Base-by-base conservation (phyloP, 2,113 vertebrate species). In the Pristiophorus japonicus region DNA sequence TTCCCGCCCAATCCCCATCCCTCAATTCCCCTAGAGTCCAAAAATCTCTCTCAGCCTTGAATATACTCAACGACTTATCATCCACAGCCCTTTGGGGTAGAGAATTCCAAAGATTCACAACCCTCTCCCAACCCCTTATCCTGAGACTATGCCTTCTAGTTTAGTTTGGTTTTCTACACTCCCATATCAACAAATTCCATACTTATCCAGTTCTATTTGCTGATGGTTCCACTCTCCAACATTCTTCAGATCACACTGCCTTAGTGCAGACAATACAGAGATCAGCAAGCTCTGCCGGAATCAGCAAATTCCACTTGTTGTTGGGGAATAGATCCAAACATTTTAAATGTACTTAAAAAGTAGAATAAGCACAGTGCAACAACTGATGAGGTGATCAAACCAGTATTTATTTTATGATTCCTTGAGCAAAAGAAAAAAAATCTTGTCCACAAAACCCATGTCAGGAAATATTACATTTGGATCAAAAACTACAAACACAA, bases 341-440 rank as follows among this genome's bases (percentile, higher is more conserved):
- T n/a, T 90, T 42, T 42, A 81, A 38, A 59, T 59, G 20, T 51
- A 87, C 45, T 27, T 42, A 4, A 24, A 47, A 85, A 14, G 55
- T 62, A 20, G 34, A 63, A 91, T 63, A 91, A 91, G 3, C 88
- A 63, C 24, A 59, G 14, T 51, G 0, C 45, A 47, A 70, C 93
- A 70, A 30, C 20, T 70, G 63, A 93, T 27, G 30, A 63, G 93
- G 93, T 94, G 66, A 51, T 70, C 24, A 94, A 94, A 94, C 65
- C 93, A 47, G 47, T 70, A 51, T 94, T 94, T 94, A 94, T 94
- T 94, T 65, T 94, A 92, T 85, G 45, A 87, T 65, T 92, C 62
- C 62, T 70, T 94, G 65, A 94, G 66, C 65, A 51, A 70, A 47
- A 87, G 51, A 75, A 75, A 90, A 90, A 94, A 94, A 94, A 51